Conservation (phyloP, 2,888 invertebrate species). For the Orthonychiurus folsomi region DNA sequence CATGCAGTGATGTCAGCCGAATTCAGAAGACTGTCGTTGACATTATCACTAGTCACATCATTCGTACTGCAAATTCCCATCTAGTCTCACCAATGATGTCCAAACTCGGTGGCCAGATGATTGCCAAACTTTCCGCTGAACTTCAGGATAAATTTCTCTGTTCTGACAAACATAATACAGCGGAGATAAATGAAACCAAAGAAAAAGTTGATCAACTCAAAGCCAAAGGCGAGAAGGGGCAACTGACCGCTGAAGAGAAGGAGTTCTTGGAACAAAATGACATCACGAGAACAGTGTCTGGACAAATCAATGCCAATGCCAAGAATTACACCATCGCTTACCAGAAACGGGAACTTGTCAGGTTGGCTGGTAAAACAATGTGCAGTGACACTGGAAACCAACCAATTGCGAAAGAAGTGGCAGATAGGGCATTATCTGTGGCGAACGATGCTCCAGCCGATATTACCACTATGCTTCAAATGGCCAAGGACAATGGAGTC, state of each 20-base stretch:
- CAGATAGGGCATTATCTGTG: not conserved
- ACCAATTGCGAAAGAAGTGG: not conserved
- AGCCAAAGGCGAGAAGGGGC: not conserved
- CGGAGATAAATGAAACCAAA: constrained; percentile 8
- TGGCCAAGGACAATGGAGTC: constrained; percentile 3
- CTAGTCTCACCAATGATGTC: constrained; percentile 15
- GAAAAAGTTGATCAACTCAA: not conserved
- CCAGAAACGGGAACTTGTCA: not conserved
- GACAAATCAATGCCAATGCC: not conserved
- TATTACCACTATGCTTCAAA: not conserved
- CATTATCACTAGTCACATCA: constrained; percentile 18
- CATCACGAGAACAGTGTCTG: not conserved
- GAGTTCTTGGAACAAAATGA: not conserved
- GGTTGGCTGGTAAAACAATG: not conserved
- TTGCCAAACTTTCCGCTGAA: constrained; percentile 8
- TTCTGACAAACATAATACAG: constrained; percentile 2
- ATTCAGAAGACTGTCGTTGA: constrained; percentile 3
- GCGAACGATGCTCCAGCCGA: constrained; percentile 8
- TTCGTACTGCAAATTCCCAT: constrained; percentile 17
- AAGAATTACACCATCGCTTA: constrained; percentile 2
- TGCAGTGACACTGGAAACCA: not conserved
- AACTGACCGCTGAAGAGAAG: too few species aligned
- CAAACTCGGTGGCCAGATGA: not conserved
- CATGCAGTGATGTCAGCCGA: not conserved
- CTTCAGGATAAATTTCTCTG: constrained; percentile 11